Conservation (phyloP, 2,113 vertebrate species). For the Ardeotis arabs region DNA sequence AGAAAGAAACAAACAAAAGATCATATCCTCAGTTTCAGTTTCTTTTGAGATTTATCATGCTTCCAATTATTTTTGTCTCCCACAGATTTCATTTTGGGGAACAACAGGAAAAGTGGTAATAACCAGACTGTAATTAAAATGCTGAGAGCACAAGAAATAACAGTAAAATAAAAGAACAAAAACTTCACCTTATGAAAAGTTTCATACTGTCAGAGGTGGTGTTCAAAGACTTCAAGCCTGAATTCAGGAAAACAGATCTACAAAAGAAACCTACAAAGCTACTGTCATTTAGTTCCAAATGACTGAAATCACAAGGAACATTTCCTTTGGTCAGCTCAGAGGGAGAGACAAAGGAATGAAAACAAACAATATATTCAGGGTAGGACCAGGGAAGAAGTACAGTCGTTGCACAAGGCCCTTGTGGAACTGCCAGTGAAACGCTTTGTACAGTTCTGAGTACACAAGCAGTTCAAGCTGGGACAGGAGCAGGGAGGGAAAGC, state of each 20-base stretch:
- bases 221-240: conserved; percentile 19
- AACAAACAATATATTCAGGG: conserved; percentile 6
- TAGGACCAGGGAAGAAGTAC: background rate
- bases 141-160: background rate
- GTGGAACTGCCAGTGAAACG: background rate
- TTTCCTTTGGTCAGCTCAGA: conserved; percentile 3
- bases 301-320: background rate
- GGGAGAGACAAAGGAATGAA: background rate
- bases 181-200: background rate
- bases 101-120: background rate
- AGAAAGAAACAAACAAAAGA: background rate
- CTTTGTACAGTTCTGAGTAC: background rate
- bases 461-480: background rate
- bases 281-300: background rate
- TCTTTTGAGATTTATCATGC: background rate
- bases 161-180: background rate
- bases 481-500: background rate
- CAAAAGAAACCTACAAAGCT: conserved; percentile 6
- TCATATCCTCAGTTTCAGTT: background rate
- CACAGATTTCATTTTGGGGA: conserved; percentile 10
- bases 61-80: conserved; percentile 50
- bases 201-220: background rate
- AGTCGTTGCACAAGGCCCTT: rapidly evolving
- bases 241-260: conserved; percentile 9
- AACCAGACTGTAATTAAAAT: conserved; percentile 46